Evolutionary conservation across 2,888 invertebrate species (phyloP), one percentile per base, ranked within the genome.

Genomic region (Phyto melanocephala): DNA sequence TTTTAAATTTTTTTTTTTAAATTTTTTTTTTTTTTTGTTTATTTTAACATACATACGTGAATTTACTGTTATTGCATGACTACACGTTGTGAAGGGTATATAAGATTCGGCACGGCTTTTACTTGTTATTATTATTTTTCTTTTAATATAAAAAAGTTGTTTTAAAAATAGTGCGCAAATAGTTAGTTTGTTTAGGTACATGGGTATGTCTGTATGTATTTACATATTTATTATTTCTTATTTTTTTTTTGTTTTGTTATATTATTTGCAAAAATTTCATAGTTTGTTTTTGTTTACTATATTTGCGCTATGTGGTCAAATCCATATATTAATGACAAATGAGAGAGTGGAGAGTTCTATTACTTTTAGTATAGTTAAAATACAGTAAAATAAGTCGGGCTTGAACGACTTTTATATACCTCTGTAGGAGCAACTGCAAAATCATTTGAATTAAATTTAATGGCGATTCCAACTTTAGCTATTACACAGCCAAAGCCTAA

Each of bases 101-200:
- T n/a, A n/a, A n/a, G n/a, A 11, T 52, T 80, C 54, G 42, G 8
- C 35, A n/a, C n/a, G 42, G 33, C 60, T 72, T 60, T 67, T 47
- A 54, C 71, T 33, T 42, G 7, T 0, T 71, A 40, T n/a, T 20
- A 60, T 13, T 22, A 35, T 60, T 50, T 20, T 50, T 50, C 63
- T 65, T n/a, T 62, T 42, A 60, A 68, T 54, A 72, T 37, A 63
- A 70, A 67, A 72, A 60, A 75, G 2, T 60, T 81, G 82, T 84
- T 88, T 87, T 88, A 86, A 88, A 88, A 89, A 88, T 89, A 88
- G 89, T 89, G 88, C 88, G 89, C 88, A 88, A 87, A 87, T 88
- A 79, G 80, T 84, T 85, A 82, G 68, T 72, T 42, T 58, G 6
- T 28, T 28, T 28, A 28, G 28, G 28, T 28, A n/a, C n/a, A n/a